Evolutionary conservation across 2,797 vertebrate species (phyloP), one percentile per base, ranked within the genome.

Genomic region (Phoeniculus purpureus): DNA sequence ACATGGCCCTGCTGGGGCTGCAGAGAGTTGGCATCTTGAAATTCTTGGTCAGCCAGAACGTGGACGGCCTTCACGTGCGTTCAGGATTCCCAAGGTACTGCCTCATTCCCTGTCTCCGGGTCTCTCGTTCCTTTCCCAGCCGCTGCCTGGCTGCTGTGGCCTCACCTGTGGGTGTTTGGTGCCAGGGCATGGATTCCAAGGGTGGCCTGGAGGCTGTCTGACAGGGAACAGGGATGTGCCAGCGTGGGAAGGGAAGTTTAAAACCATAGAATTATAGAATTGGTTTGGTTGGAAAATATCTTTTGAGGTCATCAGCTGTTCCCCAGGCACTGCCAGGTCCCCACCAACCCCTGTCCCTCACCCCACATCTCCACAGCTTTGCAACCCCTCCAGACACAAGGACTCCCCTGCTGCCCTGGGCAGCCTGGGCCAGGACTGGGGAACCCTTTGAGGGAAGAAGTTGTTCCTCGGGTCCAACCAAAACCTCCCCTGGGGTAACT

Each of bases 41-140:
- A 90, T 99, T 99, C 97, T 97, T 99, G 80, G 97, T 99, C 97
- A 99, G 99, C 97, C 99, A 99, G 96, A 99, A 99, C 0, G 99
- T 99, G 68, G 99, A 99, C 0, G 99, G 99, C 15, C 97, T 99
- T 26, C 99, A 99, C 20, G 96, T 99, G 48, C 98, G 99, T 27
- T 99, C 99, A 0, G 99, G 99, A 68, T 99, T 99, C 90, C 99
- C 99, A 94, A 98, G 99, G 99, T 99, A 97, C 87, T 10, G 65
- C 54, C 26, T 61, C 60, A 75, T 0, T 1, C 31, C 27, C 15
- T 16, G 47, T 11, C 32, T 34, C 25, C 0, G 1, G 6, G 29
- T 31, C 40, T 59, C 43, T 31, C 2, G 0, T 22, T 26, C 48
- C 58, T 10, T 8, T 17, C 45, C 78, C 55, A 6, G 43, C 50